Evolutionary conservation across 2,797 vertebrate genomes (phyloP).

Genomic region (Kryptolebias ocellatus): DNA sequence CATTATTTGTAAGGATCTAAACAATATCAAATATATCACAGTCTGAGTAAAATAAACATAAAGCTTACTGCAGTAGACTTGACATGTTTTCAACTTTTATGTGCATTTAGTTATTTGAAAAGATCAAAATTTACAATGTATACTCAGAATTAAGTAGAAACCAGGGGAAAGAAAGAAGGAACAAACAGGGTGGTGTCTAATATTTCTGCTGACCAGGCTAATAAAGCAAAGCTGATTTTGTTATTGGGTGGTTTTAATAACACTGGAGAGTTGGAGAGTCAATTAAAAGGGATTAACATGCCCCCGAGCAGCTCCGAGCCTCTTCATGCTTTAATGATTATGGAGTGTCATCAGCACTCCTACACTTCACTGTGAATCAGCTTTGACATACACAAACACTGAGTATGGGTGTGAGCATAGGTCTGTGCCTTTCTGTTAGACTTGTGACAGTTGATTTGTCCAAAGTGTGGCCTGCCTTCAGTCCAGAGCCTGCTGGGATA

Average conservation of each 20-base stretch:
- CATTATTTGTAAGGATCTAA: neutral
- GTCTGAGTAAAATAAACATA: neutral
- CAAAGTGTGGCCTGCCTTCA: neutral
- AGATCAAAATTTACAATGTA: neutral
- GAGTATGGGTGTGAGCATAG: neutral
- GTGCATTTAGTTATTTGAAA: neutral
- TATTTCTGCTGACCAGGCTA: slow-evolving; percentile 62
- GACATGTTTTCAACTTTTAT: neutral
- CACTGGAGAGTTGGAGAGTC: slow-evolving; percentile 72
- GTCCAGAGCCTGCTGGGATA: neutral
- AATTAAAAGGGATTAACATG: slow-evolving; percentile 79
- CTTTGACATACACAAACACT: slow-evolving; percentile 40
- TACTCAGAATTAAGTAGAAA: neutral
- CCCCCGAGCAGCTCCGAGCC: slow-evolving; percentile 72
- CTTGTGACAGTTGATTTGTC: neutral
- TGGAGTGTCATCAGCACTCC: slow-evolving; percentile 75
- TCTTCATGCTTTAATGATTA: slow-evolving; percentile 76
- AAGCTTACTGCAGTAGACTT: neutral
- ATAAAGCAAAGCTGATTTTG: slow-evolving; percentile 75
- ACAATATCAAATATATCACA: neutral
- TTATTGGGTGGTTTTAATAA: slow-evolving; percentile 74
- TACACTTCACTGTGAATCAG: slow-evolving; percentile 59
- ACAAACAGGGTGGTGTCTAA: slow-evolving; percentile 40
- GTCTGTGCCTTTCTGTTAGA: neutral
- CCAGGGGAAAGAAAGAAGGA: neutral